Evolutionary conservation across 2,797 vertebrate species (phyloP).

Genomic region (Tympanoctomys barrerae): DNA sequence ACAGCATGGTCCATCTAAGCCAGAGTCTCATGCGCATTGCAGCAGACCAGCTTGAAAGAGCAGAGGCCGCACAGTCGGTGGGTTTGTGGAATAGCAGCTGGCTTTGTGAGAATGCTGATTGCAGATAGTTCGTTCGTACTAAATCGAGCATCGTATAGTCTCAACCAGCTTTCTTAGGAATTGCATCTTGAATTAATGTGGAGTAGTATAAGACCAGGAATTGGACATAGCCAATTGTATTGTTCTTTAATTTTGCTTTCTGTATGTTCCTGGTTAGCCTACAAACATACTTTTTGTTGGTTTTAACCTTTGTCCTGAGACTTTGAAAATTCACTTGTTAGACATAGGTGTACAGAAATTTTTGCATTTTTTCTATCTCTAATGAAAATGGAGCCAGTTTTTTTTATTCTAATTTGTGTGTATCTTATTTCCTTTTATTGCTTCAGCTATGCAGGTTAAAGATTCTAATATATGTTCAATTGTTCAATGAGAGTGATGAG

Average conservation of each 20-base stretch:
- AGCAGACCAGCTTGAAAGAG: neutral
- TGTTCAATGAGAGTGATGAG: neutral
- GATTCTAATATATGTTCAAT: neutral
- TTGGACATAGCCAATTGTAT: neutral
- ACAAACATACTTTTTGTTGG: neutral
- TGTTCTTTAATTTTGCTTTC: neutral
- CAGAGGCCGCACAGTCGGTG: too few species aligned
- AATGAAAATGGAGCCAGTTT: neutral
- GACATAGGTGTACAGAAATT: neutral
- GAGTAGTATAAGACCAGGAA: neutral
- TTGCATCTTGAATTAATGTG: neutral
- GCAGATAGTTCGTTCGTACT: neutral
- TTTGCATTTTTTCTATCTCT: neutral
- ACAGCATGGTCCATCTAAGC: neutral
- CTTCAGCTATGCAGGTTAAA: neutral
- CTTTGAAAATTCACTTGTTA: neutral
- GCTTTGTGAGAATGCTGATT: neutral
- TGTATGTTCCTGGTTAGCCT: neutral
- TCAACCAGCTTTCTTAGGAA: neutral
- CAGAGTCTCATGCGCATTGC: neutral
- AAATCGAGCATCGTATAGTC: neutral
- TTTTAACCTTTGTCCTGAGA: neutral
- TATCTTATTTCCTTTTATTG: neutral
- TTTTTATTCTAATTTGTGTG: neutral
- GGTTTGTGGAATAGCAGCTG: neutral